Conservation (phyloP, 2,797 vertebrate species). For the Gymnothorax reevesii region DNA sequence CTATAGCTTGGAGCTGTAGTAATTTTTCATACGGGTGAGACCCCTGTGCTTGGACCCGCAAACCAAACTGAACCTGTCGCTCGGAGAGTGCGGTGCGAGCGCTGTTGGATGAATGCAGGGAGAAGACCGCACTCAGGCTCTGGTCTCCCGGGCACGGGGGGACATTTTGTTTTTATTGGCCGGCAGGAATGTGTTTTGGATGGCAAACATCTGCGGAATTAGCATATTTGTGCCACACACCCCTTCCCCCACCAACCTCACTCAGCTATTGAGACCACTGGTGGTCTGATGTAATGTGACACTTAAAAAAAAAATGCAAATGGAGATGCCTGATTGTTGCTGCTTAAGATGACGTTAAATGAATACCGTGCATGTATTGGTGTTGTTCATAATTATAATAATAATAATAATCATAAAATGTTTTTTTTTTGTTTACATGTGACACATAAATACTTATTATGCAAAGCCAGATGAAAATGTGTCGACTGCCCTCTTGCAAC, state of each 20-base stretch:
- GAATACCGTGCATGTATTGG: not conserved
- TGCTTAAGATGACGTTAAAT: not conserved
- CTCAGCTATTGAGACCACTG: conserved; percentile 67
- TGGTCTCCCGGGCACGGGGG: conserved; percentile 56
- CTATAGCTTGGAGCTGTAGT: too few species aligned
- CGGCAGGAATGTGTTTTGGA: conserved; percentile 72
- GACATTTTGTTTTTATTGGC: conserved; percentile 74
- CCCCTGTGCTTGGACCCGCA: not conserved
- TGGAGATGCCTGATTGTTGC: not conserved
- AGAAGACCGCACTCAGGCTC: conserved; percentile 3
- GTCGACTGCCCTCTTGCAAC: not conserved
- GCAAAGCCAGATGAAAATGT: not conserved
- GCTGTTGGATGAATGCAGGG: not conserved
- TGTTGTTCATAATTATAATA: conserved; percentile 10
- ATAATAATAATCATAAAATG: not conserved
- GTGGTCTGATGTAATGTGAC: conserved; percentile 68
- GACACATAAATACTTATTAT: not conserved
- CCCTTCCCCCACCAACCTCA: not conserved
- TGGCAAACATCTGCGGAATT: conserved; percentile 78
- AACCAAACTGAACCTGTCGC: not conserved
- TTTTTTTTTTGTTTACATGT: not conserved
- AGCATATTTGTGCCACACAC: conserved; percentile 71
- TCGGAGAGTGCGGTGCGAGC: not conserved
- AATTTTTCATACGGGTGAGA: too few species aligned
- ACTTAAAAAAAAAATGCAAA: conserved; percentile 18